Conservation (phyloP, 2,113 vertebrate species). For the Urocolius indicus region DNA sequence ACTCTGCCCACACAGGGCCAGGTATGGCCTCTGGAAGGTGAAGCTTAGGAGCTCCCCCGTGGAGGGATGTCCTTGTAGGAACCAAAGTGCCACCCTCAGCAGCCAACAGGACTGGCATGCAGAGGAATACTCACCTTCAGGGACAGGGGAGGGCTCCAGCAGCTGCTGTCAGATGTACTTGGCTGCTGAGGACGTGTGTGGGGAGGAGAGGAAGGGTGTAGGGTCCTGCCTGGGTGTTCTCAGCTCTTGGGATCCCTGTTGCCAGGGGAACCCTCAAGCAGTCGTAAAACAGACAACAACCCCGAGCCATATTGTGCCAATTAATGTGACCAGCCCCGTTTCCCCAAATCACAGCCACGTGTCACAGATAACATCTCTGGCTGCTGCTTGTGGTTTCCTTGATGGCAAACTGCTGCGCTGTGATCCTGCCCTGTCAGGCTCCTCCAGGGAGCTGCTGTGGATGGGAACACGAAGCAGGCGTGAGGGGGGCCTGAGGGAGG, state of each 20-base stretch:
- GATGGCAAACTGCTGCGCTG: neutral
- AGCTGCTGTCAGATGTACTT: neutral
- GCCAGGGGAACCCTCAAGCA: neutral
- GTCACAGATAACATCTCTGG: neutral
- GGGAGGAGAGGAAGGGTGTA: neutral
- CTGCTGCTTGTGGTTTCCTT: neutral
- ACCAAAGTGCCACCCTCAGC: neutral
- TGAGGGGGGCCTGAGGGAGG: neutral
- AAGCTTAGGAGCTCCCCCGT: too few relatives aligned
- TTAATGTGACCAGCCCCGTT: neutral
- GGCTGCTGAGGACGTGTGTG: rapidly evolving
- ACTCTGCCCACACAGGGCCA: neutral
- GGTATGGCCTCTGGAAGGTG: too few relatives aligned
- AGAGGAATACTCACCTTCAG: neutral
- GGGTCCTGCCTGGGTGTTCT: neutral
- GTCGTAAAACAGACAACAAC: neutral
- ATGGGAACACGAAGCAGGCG: neutral
- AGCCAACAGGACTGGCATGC: too few relatives aligned
- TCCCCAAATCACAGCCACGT: neutral
- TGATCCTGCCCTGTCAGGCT: neutral
- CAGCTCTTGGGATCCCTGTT: neutral
- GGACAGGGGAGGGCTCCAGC: too few relatives aligned
- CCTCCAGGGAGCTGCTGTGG: neutral
- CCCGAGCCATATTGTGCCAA: neutral
- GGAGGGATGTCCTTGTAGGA: neutral